These are phyloP conservation scores for Antedon mediterranea DNA, from an alignment of 53 echinoderm and acorn worm species.

Conservation along the genomic window DNA sequence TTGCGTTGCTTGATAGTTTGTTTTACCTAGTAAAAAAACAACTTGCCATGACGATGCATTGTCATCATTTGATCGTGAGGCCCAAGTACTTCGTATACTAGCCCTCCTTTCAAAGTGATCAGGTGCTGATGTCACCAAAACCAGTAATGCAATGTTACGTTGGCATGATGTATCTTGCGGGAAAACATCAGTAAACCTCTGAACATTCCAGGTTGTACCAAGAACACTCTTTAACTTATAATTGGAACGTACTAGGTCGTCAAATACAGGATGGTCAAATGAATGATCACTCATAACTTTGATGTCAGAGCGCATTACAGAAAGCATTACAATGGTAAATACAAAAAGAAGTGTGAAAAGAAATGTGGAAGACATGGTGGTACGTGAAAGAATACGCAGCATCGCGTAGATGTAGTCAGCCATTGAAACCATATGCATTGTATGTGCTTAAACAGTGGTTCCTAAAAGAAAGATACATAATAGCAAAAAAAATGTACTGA, in stretches of 20 bases:
- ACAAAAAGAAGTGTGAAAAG: not conserved
- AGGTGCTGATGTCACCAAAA: conserved; percentile 77
- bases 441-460: not conserved
- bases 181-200: conserved; percentile 9
- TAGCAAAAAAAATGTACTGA: too few species aligned
- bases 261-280: not conserved
- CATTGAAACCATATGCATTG: not conserved
- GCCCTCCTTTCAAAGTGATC: conserved; percentile 41
- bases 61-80: conserved; percentile 15
- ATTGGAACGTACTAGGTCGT: too few species aligned
- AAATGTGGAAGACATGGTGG: not conserved
- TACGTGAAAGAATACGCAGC: not conserved
- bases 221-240: not conserved
- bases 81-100: conserved; percentile 86
- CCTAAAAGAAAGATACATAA: not conserved
- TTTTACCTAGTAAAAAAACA: conserved; percentile 44
- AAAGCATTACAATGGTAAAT: not conserved
- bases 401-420: not conserved
- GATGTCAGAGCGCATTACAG: not conserved
- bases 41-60: conserved; percentile 19
- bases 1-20: conserved; percentile 5
- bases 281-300: not conserved
- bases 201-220: conserved; percentile 28
- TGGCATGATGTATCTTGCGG: conserved; percentile 25
- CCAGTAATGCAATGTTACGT: conserved; percentile 27